phyloP scores from a whole-genome alignment of 2,797 vertebrate genomes.

The Sebastes oblongus region DNA sequence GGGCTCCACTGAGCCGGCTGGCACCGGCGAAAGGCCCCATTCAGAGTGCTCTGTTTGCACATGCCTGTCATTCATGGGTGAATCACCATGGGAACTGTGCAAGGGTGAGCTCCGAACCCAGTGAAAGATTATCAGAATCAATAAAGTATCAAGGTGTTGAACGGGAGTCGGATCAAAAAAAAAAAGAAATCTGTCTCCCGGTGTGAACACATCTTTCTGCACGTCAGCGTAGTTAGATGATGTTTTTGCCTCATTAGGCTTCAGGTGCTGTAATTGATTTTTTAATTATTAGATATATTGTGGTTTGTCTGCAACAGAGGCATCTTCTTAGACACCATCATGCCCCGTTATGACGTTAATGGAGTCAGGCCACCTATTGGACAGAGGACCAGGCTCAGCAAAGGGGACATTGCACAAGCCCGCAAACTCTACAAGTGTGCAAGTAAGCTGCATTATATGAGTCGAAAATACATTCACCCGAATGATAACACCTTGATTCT shows the following conservation, averaged over 20 bases:
- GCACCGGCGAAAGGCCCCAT: slow-evolving; percentile 67
- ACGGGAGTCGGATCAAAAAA: neutral
- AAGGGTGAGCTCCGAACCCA: slow-evolving; percentile 43
- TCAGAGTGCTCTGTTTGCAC: slow-evolving; percentile 75
- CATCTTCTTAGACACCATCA: slow-evolving; percentile 93
- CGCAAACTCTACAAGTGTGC: slow-evolving; percentile 95
- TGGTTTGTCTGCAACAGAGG: slow-evolving; percentile 81
- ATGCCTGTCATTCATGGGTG: slow-evolving; percentile 74
- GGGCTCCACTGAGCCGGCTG: slow-evolving; percentile 75
- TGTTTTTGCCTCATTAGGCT: neutral
- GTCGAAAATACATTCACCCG: neutral
- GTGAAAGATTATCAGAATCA: slow-evolving; percentile 58
- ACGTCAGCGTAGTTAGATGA: neutral
- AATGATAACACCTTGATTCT: neutral
- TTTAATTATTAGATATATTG: neutral
- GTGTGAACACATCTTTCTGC: neutral
- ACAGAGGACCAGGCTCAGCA: slow-evolving; percentile 92
- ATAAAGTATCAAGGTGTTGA: slow-evolving; percentile 57
- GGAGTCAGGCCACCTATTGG: slow-evolving; percentile 91
- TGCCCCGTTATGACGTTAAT: slow-evolving; percentile 92
- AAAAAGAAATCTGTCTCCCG: neutral
- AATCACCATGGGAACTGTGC: slow-evolving; percentile 76
- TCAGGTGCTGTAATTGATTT: neutral
- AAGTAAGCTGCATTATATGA: slow-evolving; percentile 76
- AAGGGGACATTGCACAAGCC: slow-evolving; percentile 94